phyloP scores from a whole-genome alignment of 2,113 vertebrate genomes.

The Spheniscus mendiculus region DNA sequence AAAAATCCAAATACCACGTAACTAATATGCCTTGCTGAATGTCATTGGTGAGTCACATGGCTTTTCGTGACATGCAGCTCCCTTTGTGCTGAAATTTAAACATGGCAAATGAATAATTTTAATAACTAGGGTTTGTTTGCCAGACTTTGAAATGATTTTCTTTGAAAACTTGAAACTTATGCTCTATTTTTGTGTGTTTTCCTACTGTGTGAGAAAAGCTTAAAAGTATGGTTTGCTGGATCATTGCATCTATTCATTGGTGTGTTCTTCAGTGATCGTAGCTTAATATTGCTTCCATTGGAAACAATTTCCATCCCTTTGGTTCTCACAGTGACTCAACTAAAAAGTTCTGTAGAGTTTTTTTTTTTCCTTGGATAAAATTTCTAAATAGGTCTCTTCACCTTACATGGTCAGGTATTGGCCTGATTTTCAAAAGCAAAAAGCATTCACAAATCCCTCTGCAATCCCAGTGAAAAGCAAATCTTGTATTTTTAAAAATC shows the following conservation, averaged over 20 bases:
- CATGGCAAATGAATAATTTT: background rate
- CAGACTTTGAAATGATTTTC: background rate
- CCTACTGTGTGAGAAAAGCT: background rate
- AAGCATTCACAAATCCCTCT: background rate
- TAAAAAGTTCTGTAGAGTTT: background rate
- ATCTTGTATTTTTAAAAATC: background rate
- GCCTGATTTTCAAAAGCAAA: background rate
- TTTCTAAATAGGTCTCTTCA: background rate
- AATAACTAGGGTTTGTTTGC: background rate
- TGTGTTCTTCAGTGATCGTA: background rate
- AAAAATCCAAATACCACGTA: background rate
- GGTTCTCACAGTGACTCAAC: background rate
- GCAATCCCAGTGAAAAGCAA: background rate
- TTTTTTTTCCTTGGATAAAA: background rate
- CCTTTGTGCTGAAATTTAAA: background rate
- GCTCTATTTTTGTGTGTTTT: background rate
- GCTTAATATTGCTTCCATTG: background rate
- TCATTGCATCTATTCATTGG: background rate
- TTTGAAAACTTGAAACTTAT: background rate
- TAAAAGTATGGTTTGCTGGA: background rate
- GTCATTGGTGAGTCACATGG: slow-evolving; percentile 5
- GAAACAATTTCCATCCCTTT: background rate
- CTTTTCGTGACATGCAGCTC: background rate
- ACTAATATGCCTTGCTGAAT: background rate
- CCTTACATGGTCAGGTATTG: background rate